A percentile compares a stretch with the other conserved stretches of the same genome.
Evolutionary conservation across 2,113 vertebrate genomes (phyloP).

Genomic region (Elaphurus davidianus): DNA sequence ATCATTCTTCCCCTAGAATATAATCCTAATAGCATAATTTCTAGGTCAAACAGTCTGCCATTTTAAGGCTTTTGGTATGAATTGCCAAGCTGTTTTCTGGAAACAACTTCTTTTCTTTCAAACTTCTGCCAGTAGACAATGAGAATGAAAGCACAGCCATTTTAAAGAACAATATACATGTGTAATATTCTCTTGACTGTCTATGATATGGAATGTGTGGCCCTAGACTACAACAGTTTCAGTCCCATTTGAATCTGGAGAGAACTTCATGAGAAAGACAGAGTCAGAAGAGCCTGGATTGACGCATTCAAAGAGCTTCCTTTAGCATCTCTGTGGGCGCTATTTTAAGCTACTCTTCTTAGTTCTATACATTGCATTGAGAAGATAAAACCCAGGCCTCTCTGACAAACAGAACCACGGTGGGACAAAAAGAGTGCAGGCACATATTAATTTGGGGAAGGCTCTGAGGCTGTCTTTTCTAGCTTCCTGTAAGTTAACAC

Average conservation of each 20-base stretch:
- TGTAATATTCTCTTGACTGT: not conserved
- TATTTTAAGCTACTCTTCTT: not conserved
- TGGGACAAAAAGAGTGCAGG: not conserved
- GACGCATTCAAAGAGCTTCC: not conserved
- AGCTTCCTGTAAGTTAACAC: not conserved
- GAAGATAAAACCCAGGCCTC: not conserved
- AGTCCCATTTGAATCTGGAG: not conserved
- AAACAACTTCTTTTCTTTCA: not conserved
- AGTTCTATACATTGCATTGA: not conserved
- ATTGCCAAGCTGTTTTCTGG: not conserved
- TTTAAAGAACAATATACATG: not conserved
- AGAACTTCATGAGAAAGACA: not conserved
- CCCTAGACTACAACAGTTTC: not conserved
- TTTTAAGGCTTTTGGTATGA: not conserved
- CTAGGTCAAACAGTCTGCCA: not conserved
- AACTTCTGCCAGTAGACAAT: not conserved
- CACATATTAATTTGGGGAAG: not conserved
- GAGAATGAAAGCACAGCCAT: not conserved
- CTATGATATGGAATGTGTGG: not conserved
- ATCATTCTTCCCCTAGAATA: not conserved
- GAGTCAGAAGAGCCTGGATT: not conserved
- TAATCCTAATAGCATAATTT: not conserved
- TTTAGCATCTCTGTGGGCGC: not conserved
- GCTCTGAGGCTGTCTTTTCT: not conserved
- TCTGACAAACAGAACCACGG: not conserved